Base-by-base conservation (phyloP, 2,797 vertebrate genomes). In the Heterohyrax brucei region DNA sequence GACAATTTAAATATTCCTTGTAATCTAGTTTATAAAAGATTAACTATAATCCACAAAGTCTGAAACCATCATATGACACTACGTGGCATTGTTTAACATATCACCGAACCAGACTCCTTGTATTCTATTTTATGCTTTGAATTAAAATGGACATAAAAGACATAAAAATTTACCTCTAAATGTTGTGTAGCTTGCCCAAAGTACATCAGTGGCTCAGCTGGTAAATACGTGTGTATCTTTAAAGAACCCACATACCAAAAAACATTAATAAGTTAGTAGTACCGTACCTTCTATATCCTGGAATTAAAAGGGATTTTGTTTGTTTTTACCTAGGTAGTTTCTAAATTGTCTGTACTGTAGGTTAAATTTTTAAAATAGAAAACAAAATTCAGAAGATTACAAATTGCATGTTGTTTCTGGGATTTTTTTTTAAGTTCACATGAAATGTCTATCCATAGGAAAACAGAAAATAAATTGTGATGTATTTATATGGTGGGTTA, bases 391-490 rank as follows among this genome's bases (percentile, higher is more conserved):
- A 66, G 18, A 70, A 92, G 44, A 77, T 56, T 50, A 84, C 9
- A 92, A 80, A 70, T 76, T 89, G 10, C 46, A 22, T 61, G 2
- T 3, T 16, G 44, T 81, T 83, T 64, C n/a, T 62, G 59, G 9
- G 28, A 68, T 73, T 93, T 7, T 3, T 3, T 39, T 87, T 93
- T 70, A 78, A 39, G 39, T 39, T 39, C 39, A 39, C 39, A 39
- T 39, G 39, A 39, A 93, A 83, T 70, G 56, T 89, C 5, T 7
- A 75, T 16, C 8, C 28, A 70, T 21, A 87, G 21, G 3, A 95
- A 95, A 96, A 39, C 53, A 66, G 77, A 56, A 97, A 92, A 81
- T 81, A 75, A 75, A 83, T 39, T 93, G 26, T 46, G 21, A 12
- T 61, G 28, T 84, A 89, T 66, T 91, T 83, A 87, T 64, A 80